phyloP scores from a whole-genome alignment of 1,140 invertebrate genomes.

The Cotesia chilonis region DNA sequence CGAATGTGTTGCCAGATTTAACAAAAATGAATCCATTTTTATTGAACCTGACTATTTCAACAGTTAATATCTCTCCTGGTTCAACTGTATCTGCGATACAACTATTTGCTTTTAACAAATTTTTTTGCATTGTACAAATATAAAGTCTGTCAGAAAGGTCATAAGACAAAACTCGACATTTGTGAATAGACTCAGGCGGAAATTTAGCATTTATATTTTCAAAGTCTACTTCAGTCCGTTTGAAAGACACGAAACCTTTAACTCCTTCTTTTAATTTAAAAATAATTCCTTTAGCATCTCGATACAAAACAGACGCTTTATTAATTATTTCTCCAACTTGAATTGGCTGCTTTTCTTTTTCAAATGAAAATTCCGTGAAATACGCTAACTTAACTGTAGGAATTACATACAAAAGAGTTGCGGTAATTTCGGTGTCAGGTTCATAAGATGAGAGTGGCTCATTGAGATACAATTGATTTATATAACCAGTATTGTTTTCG shows the following conservation, averaged over 20 bases:
- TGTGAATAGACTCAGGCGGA: conserved; percentile 64
- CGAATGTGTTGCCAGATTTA: conserved; percentile 52
- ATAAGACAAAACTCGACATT: conserved; percentile 70
- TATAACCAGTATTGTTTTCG: conserved; percentile 64
- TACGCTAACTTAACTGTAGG: conserved; percentile 75
- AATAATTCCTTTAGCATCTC: conserved; percentile 66
- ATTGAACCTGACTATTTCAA: conserved; percentile 56
- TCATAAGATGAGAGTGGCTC: conserved; percentile 56
- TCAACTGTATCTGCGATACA: conserved; percentile 65
- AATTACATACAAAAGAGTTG: conserved; percentile 73
- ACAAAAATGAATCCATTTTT: conserved; percentile 53
- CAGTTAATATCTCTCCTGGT: conserved; percentile 66
- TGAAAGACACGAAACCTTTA: conserved; percentile 69
- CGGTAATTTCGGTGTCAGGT: conserved; percentile 62
- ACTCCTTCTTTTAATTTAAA: conserved; percentile 65
- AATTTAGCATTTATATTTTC: conserved; percentile 63
- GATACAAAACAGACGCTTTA: conserved; percentile 62
- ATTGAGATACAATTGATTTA: conserved; percentile 66
- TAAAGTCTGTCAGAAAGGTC: conserved; percentile 68
- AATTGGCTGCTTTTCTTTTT: conserved; percentile 50
- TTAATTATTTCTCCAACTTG: conserved; percentile 66
- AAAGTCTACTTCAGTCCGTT: conserved; percentile 61
- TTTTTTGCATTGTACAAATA: conserved; percentile 69
- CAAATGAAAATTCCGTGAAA: conserved; percentile 64
- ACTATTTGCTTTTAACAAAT: conserved; percentile 64